Base-by-base conservation (phyloP, 2,113 vertebrate species). In the Pelecanoides urinatrix region DNA sequence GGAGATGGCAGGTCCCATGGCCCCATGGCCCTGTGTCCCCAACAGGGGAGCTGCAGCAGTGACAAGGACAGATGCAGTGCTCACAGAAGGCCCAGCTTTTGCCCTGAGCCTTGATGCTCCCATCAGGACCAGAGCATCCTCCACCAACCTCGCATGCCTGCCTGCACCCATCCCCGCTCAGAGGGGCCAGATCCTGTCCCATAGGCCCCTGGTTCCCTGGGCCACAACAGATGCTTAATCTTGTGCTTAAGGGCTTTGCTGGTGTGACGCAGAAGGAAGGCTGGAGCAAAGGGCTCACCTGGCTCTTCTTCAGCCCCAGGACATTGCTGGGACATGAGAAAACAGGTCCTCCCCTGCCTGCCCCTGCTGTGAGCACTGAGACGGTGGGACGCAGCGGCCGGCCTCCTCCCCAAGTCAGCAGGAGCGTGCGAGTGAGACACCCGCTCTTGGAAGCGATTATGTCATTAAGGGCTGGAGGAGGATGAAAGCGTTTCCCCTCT, bases 161-260 rank as follows among this genome's bases (percentile, higher is more conserved):
- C 49, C 45, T 50, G 23, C 44, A 55, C 18, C 36, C 29, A 73
- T 1, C 32, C 30, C 55, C 66, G 58, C 58, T 83, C 1, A 0
- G 59, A 88, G 59, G 16, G 67, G 34, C 30, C 78, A 44, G 49
- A 36, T 58, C 21, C 53, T n/a, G 17, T 67, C 42, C 86, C 6
- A 0, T 9, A 29, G 19, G 27, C 6, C 16, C 21, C 18, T 0
- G 1, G 25, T 9, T 86, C 17, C 26, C 26, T 0, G 0, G 29
- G 30, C n/a, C 72, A 67, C 50, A 58, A 47, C 50, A 94, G 76
- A 49, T 79, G 74, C 36, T 52, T 52, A 34, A 26, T 68, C 42
- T 63, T 34, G 53, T 25, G 45, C 72, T 90, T 76, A 53, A 50
- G 50, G 85, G 75, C 45, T 94, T 88, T 86, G 63, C n/a, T 0